Conservation (phyloP, 2,797 vertebrate species). For the Cynopterus sphinx region DNA sequence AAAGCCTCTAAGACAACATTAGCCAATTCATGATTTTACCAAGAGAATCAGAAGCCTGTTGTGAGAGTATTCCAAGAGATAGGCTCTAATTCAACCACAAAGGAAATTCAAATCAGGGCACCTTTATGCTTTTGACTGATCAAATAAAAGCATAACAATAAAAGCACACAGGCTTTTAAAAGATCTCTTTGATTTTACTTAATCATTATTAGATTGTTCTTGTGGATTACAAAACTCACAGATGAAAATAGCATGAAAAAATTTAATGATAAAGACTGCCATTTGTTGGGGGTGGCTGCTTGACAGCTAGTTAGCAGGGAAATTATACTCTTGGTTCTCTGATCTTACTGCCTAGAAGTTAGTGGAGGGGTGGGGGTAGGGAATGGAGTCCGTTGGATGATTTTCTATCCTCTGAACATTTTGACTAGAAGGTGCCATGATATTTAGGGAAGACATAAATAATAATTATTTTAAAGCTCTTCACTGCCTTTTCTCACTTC, state of each 20-base stretch:
- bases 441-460: conserved; percentile 16
- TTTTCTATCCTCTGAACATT: neutral
- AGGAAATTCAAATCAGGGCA: neutral
- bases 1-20: neutral
- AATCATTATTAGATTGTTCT: neutral
- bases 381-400: neutral
- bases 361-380: neutral
- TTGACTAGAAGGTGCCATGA: neutral
- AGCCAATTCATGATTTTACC: conserved; percentile 19
- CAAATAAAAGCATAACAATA: conserved; percentile 1
- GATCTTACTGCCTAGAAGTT: neutral
- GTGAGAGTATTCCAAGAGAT: conserved; percentile 33
- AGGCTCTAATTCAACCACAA: neutral
- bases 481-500: neutral
- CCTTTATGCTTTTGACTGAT: neutral
- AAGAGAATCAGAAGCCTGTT: neutral
- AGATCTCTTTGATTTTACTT: conserved; percentile 44
- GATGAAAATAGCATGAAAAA: neutral
- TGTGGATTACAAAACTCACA: neutral
- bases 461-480: conserved; percentile 23
- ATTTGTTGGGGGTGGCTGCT: neutral
- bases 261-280: neutral
- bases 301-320: neutral
- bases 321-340: neutral
- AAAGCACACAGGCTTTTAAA: conserved; percentile 5